Evolutionary conservation across 2,113 vertebrate species (phyloP), one percentile per base, ranked within the genome.

Genomic region (Calyptommatus sinebrachiatus): DNA sequence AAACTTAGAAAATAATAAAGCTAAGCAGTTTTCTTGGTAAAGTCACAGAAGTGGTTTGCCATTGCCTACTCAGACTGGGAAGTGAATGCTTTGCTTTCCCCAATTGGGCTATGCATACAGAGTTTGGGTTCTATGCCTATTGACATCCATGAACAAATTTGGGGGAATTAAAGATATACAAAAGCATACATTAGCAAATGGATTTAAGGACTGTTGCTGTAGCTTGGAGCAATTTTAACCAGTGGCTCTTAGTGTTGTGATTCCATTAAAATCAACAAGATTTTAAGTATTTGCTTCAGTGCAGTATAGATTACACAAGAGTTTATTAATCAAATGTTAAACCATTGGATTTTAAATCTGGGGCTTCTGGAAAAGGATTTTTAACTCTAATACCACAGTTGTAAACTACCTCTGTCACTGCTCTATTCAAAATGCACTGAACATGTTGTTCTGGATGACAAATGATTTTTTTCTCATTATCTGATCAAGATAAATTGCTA

Each of bases 401-500:
- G 73, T 76, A 81, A 81, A 81, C 73, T 70, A 76, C 20, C 65
- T 61, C 57, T 35, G 41, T 31, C 22, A 29, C 73, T 70, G 24
- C 14, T 57, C 53, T 75, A 11, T 48, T 76, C 79, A 70, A 31
- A 62, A 75, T 70, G 53, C 50, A 46, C 21, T 70, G 73, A 70
- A 70, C 79, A 75, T 62, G 73, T 53, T 76, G 73, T 68, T 76
- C 66, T 60, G 62, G 79, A 76, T 81, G 79, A 81, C 66, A 76
- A 81, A 81, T 81, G 73, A 46, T 41, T 75, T 75, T 74, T 75
- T 70, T 70, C 79, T 70, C 69, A n/a, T 81, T 76, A 81, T 68
- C 69, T 81, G 79, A 81, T 81, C 79, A 81, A 81, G 79, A 81
- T 69, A 81, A 81, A 81, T 81, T 28, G 53, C 79, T 81, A 81